Percentiles rank a stretch among this genome's conserved stretches.
Conservation (phyloP, 2,797 vertebrate genomes). For the Remorina albescens region DNA sequence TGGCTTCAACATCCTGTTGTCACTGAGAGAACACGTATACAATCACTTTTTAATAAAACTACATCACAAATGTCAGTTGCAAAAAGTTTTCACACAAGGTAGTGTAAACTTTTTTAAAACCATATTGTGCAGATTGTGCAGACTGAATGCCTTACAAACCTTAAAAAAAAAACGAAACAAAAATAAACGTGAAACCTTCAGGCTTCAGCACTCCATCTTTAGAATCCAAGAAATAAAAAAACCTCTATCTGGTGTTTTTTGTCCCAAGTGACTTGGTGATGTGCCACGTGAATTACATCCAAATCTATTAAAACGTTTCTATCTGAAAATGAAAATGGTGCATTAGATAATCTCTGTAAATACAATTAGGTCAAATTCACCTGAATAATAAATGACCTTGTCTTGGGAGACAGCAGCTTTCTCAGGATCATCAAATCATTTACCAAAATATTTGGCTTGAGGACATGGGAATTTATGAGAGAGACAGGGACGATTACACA, state of each 20-base stretch:
- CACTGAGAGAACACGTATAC: neutral
- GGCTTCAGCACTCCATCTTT: neutral
- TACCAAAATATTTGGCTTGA: conserved; percentile 31
- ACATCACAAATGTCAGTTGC: neutral
- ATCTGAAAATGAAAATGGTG: neutral
- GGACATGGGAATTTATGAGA: conserved; percentile 24
- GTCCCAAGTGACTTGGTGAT: neutral
- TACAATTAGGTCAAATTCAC: neutral
- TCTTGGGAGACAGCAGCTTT: neutral
- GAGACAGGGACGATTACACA: conserved; percentile 48
- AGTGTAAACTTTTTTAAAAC: neutral
- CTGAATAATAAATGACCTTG: neutral
- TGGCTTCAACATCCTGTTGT: neutral
- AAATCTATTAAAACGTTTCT: neutral
- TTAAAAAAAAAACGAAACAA: no score
- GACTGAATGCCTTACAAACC: no score
- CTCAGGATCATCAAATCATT: conserved; percentile 29
- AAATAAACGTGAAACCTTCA: no score
- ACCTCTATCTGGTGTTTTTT: neutral
- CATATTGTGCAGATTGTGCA: neutral
- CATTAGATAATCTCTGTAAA: neutral
- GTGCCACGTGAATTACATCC: neutral
- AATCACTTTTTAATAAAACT: neutral
- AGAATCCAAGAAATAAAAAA: neutral
- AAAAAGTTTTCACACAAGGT: neutral